These are phyloP conservation scores for Pseudomyrmex flavicornis DNA, from an alignment of 1,140 invertebrate species.

Conservation along the genomic window DNA sequence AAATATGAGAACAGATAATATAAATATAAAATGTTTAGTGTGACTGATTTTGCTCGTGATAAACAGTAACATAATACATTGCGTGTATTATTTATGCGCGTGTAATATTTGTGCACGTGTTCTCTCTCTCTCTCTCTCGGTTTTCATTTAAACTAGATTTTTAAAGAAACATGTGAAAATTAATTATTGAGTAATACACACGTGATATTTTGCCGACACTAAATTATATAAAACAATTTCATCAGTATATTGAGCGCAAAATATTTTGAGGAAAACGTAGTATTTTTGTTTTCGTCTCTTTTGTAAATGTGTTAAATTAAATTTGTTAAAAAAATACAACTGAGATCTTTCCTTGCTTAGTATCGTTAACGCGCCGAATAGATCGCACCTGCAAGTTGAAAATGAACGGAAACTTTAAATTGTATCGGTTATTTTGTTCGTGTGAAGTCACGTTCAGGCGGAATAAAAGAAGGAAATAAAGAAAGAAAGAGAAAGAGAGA, in stretches of 20 bases:
- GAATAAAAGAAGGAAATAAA: neutral
- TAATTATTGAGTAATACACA: neutral
- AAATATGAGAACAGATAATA: neutral
- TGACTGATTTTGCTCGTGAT: no score
- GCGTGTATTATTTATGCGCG: no score
- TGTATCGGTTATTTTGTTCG: constrained; percentile 9
- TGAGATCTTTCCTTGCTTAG: neutral
- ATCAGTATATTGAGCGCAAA: neutral
- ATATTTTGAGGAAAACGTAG: neutral
- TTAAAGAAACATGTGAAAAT: neutral
- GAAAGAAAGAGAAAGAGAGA: no score
- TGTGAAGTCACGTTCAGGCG: neutral
- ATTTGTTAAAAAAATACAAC: neutral
- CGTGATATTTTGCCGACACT: neutral
- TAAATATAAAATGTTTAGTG: no score
- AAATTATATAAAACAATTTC: neutral
- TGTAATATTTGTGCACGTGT: no score
- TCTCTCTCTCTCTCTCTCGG: neutral
- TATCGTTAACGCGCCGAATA: neutral
- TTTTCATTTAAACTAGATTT: neutral
- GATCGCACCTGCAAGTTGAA: neutral
- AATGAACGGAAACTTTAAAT: constrained; percentile 42
- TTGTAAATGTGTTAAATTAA: neutral
- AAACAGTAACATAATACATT: no score
- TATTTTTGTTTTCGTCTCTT: neutral